Evolutionary conservation across 2,888 invertebrate genomes (phyloP), one percentile per base, ranked within the genome.

Genomic region (Trissolcus japonicus): DNA sequence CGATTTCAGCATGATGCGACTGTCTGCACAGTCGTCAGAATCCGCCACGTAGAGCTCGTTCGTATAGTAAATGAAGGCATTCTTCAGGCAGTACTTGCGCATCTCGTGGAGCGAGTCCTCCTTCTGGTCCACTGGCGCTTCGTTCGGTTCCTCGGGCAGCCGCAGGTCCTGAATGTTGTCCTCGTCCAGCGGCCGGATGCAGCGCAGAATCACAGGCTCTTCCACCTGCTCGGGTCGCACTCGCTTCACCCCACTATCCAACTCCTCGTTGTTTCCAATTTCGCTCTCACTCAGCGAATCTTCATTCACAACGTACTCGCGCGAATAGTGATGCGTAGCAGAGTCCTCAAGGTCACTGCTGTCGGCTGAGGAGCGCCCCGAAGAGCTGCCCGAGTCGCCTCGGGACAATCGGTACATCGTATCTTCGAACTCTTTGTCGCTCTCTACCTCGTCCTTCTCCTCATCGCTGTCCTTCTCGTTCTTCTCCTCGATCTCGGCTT

Each of bases 251-350:
- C 82, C 82, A 1, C 51, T 53, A 11, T 87, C 85, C 1, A 83
- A 83, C 57, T 86, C 86, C 4, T 84, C 88, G 62, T 86, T 87
- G 43, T 88, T 88, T 41, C 86, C 88, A 63, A 87, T 83, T 13
- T 88, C 89, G 62, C 87, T 86, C 55, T 88, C 87, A 71, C 89
- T 88, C 17, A 86, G 79, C 0, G 87, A 84, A 13, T 88, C 88
- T 50, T 89, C 88, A 77, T 90, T 90, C 0, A 90, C 89, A 0
- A 90, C 88, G 62, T 90, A 89, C 0, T 89, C 89, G 2, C 88
- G 83, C 0, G 88, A 88, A 77, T 89, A 90, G n/a, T 85, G 84
- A 35, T 88, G 87, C 0, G 88, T 84, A 0, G 86, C 82, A 0
- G 88, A 88, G 41, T 89, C 88, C 14, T 89, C 89, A 41, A 89